phyloP scores from a whole-genome alignment of 2,888 invertebrate genomes.

The Clivina fossor region DNA sequence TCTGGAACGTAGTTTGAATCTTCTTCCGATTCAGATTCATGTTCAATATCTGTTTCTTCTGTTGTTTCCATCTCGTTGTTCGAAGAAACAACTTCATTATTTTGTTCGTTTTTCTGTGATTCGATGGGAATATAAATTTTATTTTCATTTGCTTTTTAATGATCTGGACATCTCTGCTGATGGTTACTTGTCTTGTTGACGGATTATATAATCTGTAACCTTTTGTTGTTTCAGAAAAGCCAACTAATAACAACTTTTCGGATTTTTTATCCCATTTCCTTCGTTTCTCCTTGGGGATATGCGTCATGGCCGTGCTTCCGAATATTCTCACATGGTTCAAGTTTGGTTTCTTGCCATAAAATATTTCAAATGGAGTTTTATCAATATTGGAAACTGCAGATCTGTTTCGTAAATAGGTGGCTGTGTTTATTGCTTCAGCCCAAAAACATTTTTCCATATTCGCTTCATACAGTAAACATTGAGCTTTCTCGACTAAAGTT shows the following conservation, averaged over 20 bases:
- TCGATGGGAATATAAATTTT: too few species aligned
- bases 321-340: constrained; percentile 39
- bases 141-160: too few species aligned
- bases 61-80: too few species aligned
- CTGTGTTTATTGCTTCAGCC: constrained; percentile 41
- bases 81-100: too few species aligned
- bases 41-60: too few species aligned
- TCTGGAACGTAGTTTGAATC: too few species aligned
- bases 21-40: too few species aligned
- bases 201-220: constrained; percentile 42
- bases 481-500: constrained; percentile 41
- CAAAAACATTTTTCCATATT: constrained; percentile 38
- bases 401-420: constrained; percentile 6
- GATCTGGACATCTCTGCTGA: constrained; percentile 28
- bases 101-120: too few species aligned
- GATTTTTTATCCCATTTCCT: constrained; percentile 34
- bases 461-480: constrained; percentile 27
- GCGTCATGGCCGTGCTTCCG: constrained; percentile 32
- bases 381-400: constrained; percentile 17
- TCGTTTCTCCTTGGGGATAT: constrained; percentile 29
- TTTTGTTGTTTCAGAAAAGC: constrained; percentile 41
- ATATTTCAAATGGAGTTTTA: constrained; percentile 19
- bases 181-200: constrained; percentile 30
- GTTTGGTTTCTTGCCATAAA: constrained; percentile 37
- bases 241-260: constrained; percentile 36